phyloP scores from a whole-genome alignment of 2,113 vertebrate genomes.

The Heterotis niloticus region DNA sequence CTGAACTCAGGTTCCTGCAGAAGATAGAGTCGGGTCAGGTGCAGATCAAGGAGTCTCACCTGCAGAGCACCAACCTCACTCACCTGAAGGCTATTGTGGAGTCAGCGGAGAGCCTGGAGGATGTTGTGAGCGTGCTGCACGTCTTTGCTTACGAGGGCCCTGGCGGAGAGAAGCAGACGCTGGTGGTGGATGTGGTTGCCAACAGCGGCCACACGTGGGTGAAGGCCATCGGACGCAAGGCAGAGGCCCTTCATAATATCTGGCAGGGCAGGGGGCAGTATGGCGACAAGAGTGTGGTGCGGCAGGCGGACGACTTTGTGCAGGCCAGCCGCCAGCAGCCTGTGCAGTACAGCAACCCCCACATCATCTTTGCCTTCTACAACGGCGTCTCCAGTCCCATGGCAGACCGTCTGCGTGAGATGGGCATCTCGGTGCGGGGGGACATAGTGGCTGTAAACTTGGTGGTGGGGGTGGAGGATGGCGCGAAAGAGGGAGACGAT shows the following conservation, averaged over 20 bases:
- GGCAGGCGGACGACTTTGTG: conserved; percentile 86
- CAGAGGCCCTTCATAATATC: conserved; percentile 92
- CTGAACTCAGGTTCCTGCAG: conserved; percentile 84
- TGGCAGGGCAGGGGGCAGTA: conserved; percentile 95
- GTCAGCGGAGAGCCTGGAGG: conserved; percentile 79
- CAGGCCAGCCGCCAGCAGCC: conserved; percentile 84
- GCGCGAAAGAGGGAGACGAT: conserved; percentile 39
- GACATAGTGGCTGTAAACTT: conserved; percentile 84
- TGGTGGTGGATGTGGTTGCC: conserved; percentile 91
- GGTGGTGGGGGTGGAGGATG: conserved; percentile 42
- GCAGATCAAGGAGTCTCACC: conserved; percentile 83
- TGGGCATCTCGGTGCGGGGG: conserved; percentile 86
- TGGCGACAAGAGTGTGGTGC: conserved; percentile 83
- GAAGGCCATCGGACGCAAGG: conserved; percentile 91
- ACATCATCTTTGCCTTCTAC: conserved; percentile 91
- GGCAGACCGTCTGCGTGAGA: conserved; percentile 77
- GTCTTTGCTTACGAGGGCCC: conserved; percentile 79
- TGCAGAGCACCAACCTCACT: conserved; percentile 93
- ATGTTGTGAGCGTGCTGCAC: conserved; percentile 77
- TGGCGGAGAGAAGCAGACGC: conserved; percentile 67
- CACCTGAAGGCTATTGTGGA: conserved; percentile 85
- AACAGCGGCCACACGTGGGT: conserved; percentile 88
- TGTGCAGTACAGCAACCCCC: conserved; percentile 82
- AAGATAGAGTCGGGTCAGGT: conserved; percentile 81
- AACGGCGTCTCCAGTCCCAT: conserved; percentile 86